These are phyloP conservation scores for Drosophila micromelanica DNA, from an alignment of 1,140 invertebrate species.

Conservation along the genomic window DNA sequence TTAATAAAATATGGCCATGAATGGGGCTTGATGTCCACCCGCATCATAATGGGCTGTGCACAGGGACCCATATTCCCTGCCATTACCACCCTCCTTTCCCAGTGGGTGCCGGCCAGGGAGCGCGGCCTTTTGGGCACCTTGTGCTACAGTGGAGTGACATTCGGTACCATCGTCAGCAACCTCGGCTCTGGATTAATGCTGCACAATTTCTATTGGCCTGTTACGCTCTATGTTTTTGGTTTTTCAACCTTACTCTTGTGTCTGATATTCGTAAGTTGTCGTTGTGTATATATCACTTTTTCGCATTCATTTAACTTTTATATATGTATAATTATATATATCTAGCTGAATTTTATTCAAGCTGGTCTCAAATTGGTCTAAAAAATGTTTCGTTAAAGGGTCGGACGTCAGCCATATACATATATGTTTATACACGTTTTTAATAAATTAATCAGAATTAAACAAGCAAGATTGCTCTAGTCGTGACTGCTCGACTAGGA, in stretches of 20 bases:
- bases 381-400: too few relatives aligned
- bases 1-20: conserved; percentile 8
- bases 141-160: conserved; percentile 88
- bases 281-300: too few relatives aligned
- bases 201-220: conserved; percentile 88
- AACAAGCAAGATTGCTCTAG: too few relatives aligned
- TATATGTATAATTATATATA: too few relatives aligned
- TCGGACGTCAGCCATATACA: too few relatives aligned
- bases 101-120: conserved; percentile 89
- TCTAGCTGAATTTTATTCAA: too few relatives aligned
- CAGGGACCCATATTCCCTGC: conserved; percentile 90
- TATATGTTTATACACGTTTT: too few relatives aligned
- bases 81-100: conserved; percentile 87
- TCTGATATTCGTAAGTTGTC: too few relatives aligned
- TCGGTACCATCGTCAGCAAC: conserved; percentile 90
- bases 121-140: conserved; percentile 89
- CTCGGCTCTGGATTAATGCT: conserved; percentile 88
- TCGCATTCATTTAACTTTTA: too few relatives aligned
- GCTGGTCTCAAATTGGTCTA: too few relatives aligned
- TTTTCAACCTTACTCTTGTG: conserved; percentile 8
- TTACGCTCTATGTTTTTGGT: conserved; percentile 92
- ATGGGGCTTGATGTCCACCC: conserved; percentile 4
- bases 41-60: conserved; percentile 72
- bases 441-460: too few relatives aligned
- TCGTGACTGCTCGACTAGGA: too few relatives aligned